Percentiles rank a stretch among this genome's conserved stretches.
These are phyloP conservation scores for Fulmarus glacialis DNA, from an alignment of 2,113 vertebrate species.

Conservation along the genomic window DNA sequence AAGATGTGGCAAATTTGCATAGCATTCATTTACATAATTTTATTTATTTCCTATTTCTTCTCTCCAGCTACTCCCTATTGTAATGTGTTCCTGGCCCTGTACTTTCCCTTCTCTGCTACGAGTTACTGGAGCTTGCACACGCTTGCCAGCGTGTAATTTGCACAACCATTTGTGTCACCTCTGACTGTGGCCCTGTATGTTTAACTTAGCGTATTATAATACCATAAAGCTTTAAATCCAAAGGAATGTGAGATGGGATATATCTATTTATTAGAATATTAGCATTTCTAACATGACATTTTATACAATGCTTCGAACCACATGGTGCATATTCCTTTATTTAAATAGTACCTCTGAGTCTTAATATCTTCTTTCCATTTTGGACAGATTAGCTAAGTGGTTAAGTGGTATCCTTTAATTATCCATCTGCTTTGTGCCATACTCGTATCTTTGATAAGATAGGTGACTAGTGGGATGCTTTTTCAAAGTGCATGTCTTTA, in stretches of 20 bases:
- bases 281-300: slow-evolving; percentile 5
- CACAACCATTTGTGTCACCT: not conserved
- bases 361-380: not conserved
- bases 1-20: not conserved
- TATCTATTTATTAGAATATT: slow-evolving; percentile 34
- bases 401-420: not conserved
- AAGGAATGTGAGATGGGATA: not conserved
- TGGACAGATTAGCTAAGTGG: not conserved
- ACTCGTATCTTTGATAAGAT: not conserved
- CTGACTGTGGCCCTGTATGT: not conserved
- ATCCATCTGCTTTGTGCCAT: not conserved
- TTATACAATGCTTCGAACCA: not conserved
- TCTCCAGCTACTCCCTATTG: not conserved
- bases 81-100: not conserved
- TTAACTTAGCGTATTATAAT: not conserved
- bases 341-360: not conserved
- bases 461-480: not conserved
- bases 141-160: not conserved
- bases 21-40: not conserved
- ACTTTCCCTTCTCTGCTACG: not conserved
- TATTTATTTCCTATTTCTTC: not conserved
- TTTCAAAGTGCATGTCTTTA: not conserved
- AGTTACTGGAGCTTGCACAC: not conserved
- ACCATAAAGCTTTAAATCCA: not conserved
- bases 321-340: not conserved